Evolutionary conservation across 2,113 vertebrate genomes (phyloP).

Genomic region (Pandion haliaetus): DNA sequence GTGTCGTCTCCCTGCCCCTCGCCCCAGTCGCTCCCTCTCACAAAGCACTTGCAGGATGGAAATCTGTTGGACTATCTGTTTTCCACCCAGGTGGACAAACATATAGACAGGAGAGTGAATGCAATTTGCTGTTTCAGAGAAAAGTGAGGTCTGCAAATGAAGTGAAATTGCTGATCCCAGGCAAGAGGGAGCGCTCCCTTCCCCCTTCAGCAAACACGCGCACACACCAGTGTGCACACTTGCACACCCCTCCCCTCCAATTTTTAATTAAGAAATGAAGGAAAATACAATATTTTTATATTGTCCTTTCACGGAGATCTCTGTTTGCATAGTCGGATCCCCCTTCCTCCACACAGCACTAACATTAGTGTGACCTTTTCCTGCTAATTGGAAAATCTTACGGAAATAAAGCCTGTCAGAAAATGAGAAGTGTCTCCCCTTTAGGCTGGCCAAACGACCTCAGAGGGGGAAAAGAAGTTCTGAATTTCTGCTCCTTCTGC

Average conservation of each 20-base stretch:
- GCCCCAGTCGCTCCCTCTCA: not conserved
- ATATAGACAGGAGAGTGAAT: not conserved
- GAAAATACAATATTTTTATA: conserved; percentile 50
- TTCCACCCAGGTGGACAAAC: not conserved
- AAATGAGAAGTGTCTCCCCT: conserved; percentile 85
- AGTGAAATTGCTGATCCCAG: not conserved
- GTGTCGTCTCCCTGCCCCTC: not conserved
- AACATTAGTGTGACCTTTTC: conserved; percentile 94
- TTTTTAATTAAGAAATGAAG: conserved; percentile 48
- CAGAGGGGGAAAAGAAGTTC: conserved; percentile 85
- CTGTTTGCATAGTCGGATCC: conserved; percentile 80
- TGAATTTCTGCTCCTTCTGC: conserved; percentile 85
- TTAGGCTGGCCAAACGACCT: conserved; percentile 86
- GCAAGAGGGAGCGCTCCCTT: not conserved
- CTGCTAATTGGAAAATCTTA: conserved; percentile 98
- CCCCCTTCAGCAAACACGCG: not conserved
- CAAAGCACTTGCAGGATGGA: not conserved
- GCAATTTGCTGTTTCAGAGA: conserved; percentile 5
- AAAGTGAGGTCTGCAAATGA: not conserved
- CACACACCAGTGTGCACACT: not conserved
- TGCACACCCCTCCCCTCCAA: not conserved
- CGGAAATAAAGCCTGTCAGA: conserved; percentile 94
- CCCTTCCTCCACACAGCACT: conserved; percentile 72
- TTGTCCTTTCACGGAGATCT: conserved; percentile 78
- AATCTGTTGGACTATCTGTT: not conserved